Evolutionary conservation across 1,140 invertebrate species (phyloP), one percentile per base, ranked within the genome.

Genomic region (Leptinotarsa texana): DNA sequence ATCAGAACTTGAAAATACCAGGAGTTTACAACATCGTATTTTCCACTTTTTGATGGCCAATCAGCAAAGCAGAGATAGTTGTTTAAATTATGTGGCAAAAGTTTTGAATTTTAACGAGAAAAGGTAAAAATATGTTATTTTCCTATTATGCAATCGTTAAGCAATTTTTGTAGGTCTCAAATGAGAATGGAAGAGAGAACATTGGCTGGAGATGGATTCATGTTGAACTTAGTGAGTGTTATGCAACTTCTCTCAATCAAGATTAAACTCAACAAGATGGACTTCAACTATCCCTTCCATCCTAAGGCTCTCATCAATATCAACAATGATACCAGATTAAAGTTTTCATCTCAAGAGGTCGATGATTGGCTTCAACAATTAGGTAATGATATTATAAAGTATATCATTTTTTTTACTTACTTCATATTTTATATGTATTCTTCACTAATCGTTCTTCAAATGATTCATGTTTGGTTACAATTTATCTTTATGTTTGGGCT

Each of bases 171-270:
- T n/a, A 63, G 63, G 61, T 91, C 95, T 6, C 96, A 98, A 85
- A 89, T 98, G 79, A 93, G 96, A 84, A 93, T 91, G 48, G 96
- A 98, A 84, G 94, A 96, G 80, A 89, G 92, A 77, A 87, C 92
- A 0, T 88, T 97, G 0, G 94, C 95, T 47, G 93, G 94, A 13
- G 96, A 99, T 86, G 96, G 97, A 1, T 97, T 97, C 82, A 96
- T 98, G 92, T 85, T 99, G 48, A 99, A 99, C 87, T 85, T 99
- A 4, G 89, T 98, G 73, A 93, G 93, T 63, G 93, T 98, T 15
- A 85, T 99, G 68, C 96, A 98, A 85, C 90, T 94, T 83, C 85
- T 98, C 1, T 93, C 95, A 1, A 88, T 94, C 1, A 96, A 96
- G 86, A 94, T 95, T 33, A 94, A 94, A 85, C 81, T 95, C 65